A percentile compares a stretch with the other conserved stretches of the same genome.
Conservation (phyloP, 2,797 vertebrate genomes). For the Siniperca scherzeri region DNA sequence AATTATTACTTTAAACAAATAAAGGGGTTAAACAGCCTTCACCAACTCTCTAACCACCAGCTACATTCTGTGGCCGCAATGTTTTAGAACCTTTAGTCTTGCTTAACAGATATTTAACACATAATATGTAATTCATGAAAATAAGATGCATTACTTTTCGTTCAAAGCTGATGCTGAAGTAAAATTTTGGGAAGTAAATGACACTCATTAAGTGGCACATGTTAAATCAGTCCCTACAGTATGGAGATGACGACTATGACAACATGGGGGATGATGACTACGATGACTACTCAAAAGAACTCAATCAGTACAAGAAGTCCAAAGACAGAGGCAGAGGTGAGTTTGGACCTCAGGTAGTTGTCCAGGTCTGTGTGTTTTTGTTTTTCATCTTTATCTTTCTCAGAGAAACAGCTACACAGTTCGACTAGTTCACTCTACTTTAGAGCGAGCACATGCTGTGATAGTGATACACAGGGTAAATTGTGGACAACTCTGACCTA, state of each 20-base stretch:
- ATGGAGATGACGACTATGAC: conserved; percentile 89
- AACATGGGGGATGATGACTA: conserved; percentile 91
- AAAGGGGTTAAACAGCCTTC: neutral
- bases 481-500: too few relatives aligned
- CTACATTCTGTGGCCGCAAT: neutral
- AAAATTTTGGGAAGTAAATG: neutral
- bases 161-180: neutral
- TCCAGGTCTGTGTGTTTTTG: conserved; percentile 4
- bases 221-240: conserved; percentile 53
- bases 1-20: neutral
- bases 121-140: neutral
- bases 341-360: conserved; percentile 20
- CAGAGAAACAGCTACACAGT: neutral
- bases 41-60: neutral
- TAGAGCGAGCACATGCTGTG: neutral
- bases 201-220: neutral
- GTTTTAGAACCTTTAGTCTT: neutral
- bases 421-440: neutral
- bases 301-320: conserved; percentile 91
- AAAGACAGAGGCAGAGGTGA: conserved; percentile 92
- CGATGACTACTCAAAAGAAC: conserved; percentile 93
- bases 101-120: neutral
- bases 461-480: neutral
- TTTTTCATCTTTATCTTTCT: neutral
- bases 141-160: too few relatives aligned